Base-by-base conservation (phyloP, 2,888 invertebrate species). In the Pollenia griseotomentosa region DNA sequence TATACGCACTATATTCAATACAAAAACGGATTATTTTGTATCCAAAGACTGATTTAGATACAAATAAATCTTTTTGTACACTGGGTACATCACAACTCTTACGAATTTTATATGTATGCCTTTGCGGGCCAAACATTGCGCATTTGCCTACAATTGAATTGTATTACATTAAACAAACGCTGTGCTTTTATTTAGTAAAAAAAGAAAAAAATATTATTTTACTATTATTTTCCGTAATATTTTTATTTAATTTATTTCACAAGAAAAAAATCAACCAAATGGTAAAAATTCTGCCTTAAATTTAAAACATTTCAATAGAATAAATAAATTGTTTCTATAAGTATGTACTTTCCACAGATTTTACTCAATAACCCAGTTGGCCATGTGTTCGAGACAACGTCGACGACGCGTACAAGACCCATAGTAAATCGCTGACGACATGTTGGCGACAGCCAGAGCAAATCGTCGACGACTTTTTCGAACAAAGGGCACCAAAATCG, bases 101-200 rank as follows among this genome's bases (percentile, higher is more conserved):
- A 33, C 33, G 33, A 33, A 33, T 33, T 33, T 33, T 5, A 33
- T 33, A 33, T 6, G 6, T n/a, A 33, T 6, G 6, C 33, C 33
- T 33, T 33, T 6, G 33, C 33, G 33, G 33, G 33, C 23, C 48
- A 48, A 68, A 63, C n/a, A 14, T 63, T 63, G 42, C 42, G 7
- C 63, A 48, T n/a, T 33, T n/a, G 8, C 12, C 40, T n/a, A 48
- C 48, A 48, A 48, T 48, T 68, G 14, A 23, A 68, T 48, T 68
- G 48, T 51, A 33, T 68, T 33, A 68, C 66, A 68, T 33, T 48
- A 68, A 68, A 68, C 51, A 68, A 68, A 68, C 48, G 48, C 33
- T 68, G n/a, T 5, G 9, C 33, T 33, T 68, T 68, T 68, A 51
- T 51, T 48, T 9, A 14, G 51, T 23, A 51, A 66, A 66, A 65